phyloP scores from a whole-genome alignment of 1,140 invertebrate species.

The Lerema accius region DNA sequence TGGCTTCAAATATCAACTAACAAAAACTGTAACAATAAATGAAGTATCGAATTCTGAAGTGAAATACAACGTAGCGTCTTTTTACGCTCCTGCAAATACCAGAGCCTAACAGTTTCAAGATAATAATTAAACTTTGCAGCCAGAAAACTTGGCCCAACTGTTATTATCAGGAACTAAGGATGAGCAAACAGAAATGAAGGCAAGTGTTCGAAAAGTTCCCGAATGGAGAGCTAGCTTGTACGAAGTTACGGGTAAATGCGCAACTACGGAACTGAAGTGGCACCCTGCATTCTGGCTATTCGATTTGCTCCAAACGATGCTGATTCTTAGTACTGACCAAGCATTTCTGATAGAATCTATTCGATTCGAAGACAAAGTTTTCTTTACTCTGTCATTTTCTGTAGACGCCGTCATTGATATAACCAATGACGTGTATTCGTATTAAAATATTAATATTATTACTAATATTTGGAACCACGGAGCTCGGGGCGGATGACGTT shows the following conservation, averaged over 20 bases:
- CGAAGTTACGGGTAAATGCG: conserved; percentile 40
- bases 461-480: too few species aligned
- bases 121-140: conserved; percentile 11
- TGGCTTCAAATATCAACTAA: too few species aligned
- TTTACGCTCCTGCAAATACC: neutral
- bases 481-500: too few species aligned
- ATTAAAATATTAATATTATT: too few species aligned
- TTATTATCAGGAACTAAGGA: conserved; percentile 21
- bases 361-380: too few species aligned
- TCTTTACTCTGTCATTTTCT: too few species aligned
- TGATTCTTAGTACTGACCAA: neutral
- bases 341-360: neutral
- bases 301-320: neutral
- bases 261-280: neutral
- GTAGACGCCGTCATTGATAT: too few species aligned
- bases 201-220: conserved; percentile 49
- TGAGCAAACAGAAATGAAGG: conserved; percentile 45
- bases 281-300: neutral
- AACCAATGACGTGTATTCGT: too few species aligned
- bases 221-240: conserved; percentile 46
- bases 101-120: neutral
- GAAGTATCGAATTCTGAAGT: too few species aligned
- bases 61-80: too few species aligned
- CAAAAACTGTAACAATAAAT: too few species aligned
- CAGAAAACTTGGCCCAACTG: conserved; percentile 2